Evolutionary conservation across 2,113 vertebrate genomes (phyloP), one percentile per base, ranked within the genome.

Genomic region (Mastomys coucha): DNA sequence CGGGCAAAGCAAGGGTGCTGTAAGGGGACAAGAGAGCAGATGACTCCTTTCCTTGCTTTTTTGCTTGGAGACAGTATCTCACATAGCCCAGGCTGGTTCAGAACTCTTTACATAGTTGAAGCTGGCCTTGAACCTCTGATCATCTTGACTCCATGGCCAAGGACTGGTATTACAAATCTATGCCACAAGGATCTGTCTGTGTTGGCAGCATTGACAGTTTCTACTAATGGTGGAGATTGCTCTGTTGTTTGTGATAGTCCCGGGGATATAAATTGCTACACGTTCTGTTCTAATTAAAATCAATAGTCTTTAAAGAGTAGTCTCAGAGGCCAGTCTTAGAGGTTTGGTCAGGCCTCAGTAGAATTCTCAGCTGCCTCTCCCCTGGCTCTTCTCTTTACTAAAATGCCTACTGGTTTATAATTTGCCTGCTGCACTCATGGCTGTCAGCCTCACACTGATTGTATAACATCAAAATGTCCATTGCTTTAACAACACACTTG

Each of bases 281-380:
- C 10, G 22, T 60, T 60, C 80, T 67, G 60, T 67, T 67, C 60
- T 86, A 67, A 86, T 86, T 86, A 67, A 86, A 86, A 86, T 86
- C 84, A 86, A 86, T 86, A 86, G 63, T 67, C 28, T 86, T 86
- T 86, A 67, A 86, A 86, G 42, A 67, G 42, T 36, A 86, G 84
- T 49, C 84, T 86, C 39, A 10, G 84, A 67, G 63, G 84, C 60
- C 84, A 33, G 22, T 86, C 60, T 86, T 45, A 42, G 60, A 86
- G 84, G 60, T 67, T 49, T 36, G 39, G 63, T 49, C 39, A 67
- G 82, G 82, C 82, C 82, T 49, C 39, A 22, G 60, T 20, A 86
- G 60, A 28, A 33, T 33, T 67, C 84, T 49, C 42, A 67, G 84
- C 84, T 36, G 84, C 17, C 31, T 87, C 51, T 69, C 7, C 19